Conservation (phyloP, 2,888 invertebrate genomes). For the Lepidocyrtinus sp. region DNA sequence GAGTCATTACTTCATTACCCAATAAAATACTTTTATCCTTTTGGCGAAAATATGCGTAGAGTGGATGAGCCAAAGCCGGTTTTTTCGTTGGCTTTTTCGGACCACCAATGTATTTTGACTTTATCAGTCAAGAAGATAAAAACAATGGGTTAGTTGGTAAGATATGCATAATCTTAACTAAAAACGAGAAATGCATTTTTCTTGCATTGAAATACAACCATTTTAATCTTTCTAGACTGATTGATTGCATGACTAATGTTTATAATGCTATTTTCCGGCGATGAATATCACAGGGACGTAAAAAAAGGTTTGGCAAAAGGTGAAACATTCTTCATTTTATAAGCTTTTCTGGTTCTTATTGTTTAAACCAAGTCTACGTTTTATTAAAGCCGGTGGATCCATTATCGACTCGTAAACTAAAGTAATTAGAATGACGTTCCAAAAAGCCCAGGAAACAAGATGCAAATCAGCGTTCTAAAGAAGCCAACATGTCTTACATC, state of each 20-base stretch:
- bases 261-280: background rate
- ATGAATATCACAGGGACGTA: background rate
- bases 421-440: constrained; percentile 26
- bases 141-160: background rate
- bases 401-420: too few species aligned
- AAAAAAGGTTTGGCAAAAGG: background rate
- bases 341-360: background rate
- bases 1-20: too few species aligned
- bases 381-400: too few species aligned
- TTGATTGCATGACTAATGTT: background rate
- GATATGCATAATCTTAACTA: background rate
- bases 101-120: background rate
- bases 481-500: constrained; percentile 28
- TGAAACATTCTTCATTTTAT: too few species aligned
- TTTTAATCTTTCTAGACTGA: background rate
- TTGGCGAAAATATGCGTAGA: constrained; percentile 8
- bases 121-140: background rate
- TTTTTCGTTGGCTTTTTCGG: background rate
- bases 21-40: constrained; percentile 2
- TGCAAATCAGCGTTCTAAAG: constrained; percentile 20
- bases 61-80: constrained; percentile 15
- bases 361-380: too few species aligned
- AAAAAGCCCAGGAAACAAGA: constrained; percentile 18
- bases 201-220: background rate
- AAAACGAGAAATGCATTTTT: background rate